phyloP scores from a whole-genome alignment of 2,888 invertebrate genomes.

The Aspidiotus rigidus region DNA sequence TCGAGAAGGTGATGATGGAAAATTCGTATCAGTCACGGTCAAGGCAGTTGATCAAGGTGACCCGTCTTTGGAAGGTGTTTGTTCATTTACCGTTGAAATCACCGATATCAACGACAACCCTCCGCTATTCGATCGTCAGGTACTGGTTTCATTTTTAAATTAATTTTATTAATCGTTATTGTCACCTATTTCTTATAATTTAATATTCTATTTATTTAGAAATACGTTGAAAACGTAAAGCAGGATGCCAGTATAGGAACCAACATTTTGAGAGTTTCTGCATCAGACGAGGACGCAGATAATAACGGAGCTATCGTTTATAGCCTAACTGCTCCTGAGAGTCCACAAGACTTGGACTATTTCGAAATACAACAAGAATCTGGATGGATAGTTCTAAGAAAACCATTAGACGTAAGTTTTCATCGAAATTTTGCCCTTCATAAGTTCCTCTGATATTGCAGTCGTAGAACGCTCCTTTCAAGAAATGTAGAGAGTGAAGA shows the following conservation, averaged over 20 bases:
- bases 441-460: background rate
- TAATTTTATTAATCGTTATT: no score
- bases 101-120: conserved; percentile 97
- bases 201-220: conserved; percentile 48
- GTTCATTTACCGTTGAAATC: conserved; percentile 95
- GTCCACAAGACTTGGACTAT: conserved; percentile 82
- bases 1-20: conserved; percentile 91
- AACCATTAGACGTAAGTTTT: conserved; percentile 90
- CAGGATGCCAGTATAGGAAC: conserved; percentile 93
- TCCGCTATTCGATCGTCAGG: conserved; percentile 88
- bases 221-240: conserved; percentile 94
- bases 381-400: conserved; percentile 92
- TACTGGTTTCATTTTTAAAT: conserved; percentile 45
- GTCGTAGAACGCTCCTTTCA: no score
- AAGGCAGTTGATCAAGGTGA: conserved; percentile 99
- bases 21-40: conserved; percentile 91
- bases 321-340: conserved; percentile 78
- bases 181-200: no score
- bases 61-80: conserved; percentile 92
- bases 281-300: conserved; percentile 94
- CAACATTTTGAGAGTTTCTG: conserved; percentile 86
- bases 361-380: conserved; percentile 95
- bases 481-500: no score
- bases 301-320: conserved; percentile 92
- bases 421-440: background rate